Conservation (phyloP, 2,113 vertebrate genomes). For the Taurulus bubalis region DNA sequence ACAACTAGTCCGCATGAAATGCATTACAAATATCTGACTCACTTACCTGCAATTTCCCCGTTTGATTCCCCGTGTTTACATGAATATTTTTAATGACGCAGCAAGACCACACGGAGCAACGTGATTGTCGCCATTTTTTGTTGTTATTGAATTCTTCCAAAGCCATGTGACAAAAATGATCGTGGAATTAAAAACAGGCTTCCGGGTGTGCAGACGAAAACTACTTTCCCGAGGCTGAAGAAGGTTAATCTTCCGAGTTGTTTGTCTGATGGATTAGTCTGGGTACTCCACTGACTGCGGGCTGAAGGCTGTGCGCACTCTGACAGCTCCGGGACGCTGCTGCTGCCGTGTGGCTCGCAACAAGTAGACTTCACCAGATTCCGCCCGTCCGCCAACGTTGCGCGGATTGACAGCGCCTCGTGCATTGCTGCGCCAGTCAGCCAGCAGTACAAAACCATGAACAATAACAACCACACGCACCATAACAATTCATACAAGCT, state of each 20-base stretch:
- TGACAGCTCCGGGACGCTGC: slow-evolving; percentile 77
- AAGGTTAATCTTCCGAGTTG: slow-evolving; percentile 67
- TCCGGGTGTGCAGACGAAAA: slow-evolving; percentile 76
- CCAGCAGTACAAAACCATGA: slow-evolving; percentile 17
- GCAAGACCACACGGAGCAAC: slow-evolving; percentile 89
- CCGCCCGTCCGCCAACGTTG: slow-evolving; percentile 68
- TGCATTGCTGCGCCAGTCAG: slow-evolving; percentile 39
- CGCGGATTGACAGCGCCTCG: slow-evolving; percentile 63
- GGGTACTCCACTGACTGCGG: slow-evolving; percentile 60
- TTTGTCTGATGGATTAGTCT: slow-evolving; percentile 71
- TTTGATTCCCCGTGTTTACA: slow-evolving; percentile 82
- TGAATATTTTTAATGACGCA: slow-evolving; percentile 92
- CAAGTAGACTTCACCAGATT: slow-evolving; percentile 57
- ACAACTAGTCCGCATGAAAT: background rate
- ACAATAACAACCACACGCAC: slow-evolving; percentile 6
- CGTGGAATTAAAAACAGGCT: slow-evolving; percentile 69
- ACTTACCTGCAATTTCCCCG: slow-evolving; percentile 69
- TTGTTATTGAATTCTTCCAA: slow-evolving; percentile 91
- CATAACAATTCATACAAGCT: background rate
- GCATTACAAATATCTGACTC: background rate
- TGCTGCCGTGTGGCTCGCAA: slow-evolving; percentile 75
- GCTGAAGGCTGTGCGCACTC: slow-evolving; percentile 70
- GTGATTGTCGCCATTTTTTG: slow-evolving; percentile 95
- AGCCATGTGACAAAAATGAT: slow-evolving; percentile 89
- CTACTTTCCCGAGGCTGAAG: slow-evolving; percentile 41